These are phyloP conservation scores for Entomobrya proxima DNA, from an alignment of 2,888 invertebrate species.

Conservation along the genomic window DNA sequence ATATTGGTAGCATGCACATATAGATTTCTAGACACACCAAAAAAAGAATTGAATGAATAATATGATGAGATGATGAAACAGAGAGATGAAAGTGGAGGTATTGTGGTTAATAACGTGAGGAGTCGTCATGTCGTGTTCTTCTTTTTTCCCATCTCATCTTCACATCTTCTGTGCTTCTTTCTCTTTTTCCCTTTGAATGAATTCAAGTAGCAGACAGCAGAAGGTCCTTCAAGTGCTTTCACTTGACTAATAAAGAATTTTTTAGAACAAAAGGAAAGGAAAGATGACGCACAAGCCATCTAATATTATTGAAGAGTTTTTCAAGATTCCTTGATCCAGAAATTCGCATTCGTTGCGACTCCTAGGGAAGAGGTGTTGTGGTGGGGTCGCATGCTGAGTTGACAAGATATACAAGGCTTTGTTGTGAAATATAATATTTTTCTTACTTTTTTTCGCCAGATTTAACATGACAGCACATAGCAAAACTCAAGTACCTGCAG, in stretches of 20 bases:
- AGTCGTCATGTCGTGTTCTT: conserved; percentile 25
- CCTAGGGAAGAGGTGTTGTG: no score
- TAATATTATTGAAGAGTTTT: conserved; percentile 51
- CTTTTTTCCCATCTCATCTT: conserved; percentile 20
- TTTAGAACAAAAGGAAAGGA: conserved; percentile 64
- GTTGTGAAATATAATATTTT: conserved; percentile 2
- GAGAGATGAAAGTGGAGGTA: conserved; percentile 27
- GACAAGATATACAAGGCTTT: neutral
- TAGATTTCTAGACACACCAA: neutral
- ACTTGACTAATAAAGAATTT: conserved; percentile 53
- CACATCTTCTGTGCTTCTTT: neutral
- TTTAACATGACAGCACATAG: neutral
- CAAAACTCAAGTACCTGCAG: conserved; percentile 63
- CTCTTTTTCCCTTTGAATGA: conserved; percentile 32
- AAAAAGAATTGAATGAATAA: neutral
- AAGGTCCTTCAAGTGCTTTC: conserved; percentile 51
- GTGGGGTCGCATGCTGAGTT: conserved; percentile 24
- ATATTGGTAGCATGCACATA: neutral
- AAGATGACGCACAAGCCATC: conserved; percentile 64
- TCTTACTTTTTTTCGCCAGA: conserved; percentile 30
- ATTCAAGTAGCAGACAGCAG: conserved; percentile 27
- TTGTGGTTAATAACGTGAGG: conserved; percentile 29
- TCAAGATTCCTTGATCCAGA: conserved; percentile 60
- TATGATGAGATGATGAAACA: conserved; percentile 10
- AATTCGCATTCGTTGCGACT: conserved; percentile 64